A percentile compares a stretch with the other conserved stretches of the same genome.
Conservation (phyloP, 2,113 vertebrate species). For the Brienomyrus longianalis region DNA sequence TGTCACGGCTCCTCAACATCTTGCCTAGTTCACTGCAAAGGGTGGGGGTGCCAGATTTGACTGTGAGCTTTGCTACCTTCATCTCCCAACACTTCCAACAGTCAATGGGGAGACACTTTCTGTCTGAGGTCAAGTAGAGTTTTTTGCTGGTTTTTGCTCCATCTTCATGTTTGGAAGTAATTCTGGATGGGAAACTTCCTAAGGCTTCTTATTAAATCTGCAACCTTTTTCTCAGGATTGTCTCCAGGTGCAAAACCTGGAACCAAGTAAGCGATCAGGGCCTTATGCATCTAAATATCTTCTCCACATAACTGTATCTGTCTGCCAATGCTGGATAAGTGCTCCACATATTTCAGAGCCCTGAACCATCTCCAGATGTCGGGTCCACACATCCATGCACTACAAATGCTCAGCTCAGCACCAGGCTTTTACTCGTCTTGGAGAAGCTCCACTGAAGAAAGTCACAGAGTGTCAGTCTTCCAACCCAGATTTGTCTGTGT, state of each 20-base stretch:
- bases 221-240: constrained; percentile 9
- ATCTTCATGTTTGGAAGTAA: neutral
- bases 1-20: neutral
- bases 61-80: neutral
- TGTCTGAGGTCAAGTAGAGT: neutral
- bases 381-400: neutral
- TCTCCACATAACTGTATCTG: neutral
- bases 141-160: neutral
- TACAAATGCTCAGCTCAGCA: neutral
- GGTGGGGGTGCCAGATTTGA: neutral
- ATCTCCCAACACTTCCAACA: neutral
- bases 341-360: neutral
- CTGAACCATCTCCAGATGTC: neutral
- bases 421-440: neutral
- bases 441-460: neutral
- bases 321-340: neutral
- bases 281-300: neutral
- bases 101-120: neutral
- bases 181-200: constrained; percentile 5
- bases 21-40: neutral
- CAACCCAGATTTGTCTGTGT: neutral
- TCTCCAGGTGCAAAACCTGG: constrained; percentile 21
- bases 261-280: neutral
- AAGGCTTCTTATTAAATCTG: neutral
- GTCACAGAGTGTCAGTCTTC: neutral